phyloP scores from a whole-genome alignment of 2,888 invertebrate genomes.

The Tenthredo scrophulariae region DNA sequence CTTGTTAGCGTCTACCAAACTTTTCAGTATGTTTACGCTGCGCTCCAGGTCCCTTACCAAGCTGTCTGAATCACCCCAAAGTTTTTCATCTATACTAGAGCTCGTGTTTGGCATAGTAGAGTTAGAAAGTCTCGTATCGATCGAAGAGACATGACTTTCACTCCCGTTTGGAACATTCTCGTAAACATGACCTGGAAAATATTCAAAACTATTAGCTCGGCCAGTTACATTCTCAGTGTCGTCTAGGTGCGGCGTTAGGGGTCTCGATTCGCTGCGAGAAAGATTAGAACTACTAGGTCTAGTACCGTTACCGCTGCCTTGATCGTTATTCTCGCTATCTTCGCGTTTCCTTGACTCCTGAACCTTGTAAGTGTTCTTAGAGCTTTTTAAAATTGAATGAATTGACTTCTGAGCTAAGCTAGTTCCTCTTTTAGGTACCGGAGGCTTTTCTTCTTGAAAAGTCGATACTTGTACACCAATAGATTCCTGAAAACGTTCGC shows the following conservation, averaged over 20 bases:
- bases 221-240: conserved; percentile 76
- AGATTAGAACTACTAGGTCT: conserved; percentile 72
- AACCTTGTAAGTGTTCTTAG: conserved; percentile 69
- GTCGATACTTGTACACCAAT: conserved; percentile 74
- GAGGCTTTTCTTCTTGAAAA: conserved; percentile 70
- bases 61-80: conserved; percentile 76
- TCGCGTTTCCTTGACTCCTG: conserved; percentile 56
- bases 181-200: conserved; percentile 81
- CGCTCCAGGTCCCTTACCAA: conserved; percentile 83
- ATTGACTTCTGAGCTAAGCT: conserved; percentile 67
- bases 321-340: conserved; percentile 64
- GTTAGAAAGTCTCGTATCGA: conserved; percentile 72
- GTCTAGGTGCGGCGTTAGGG: conserved; percentile 65
- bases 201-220: conserved; percentile 86
- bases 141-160: conserved; percentile 71
- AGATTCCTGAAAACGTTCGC: conserved; percentile 69
- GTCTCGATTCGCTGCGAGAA: conserved; percentile 65
- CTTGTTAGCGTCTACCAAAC: conserved; percentile 81
- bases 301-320: conserved; percentile 68
- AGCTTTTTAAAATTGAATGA: conserved; percentile 69
- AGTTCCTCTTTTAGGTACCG: conserved; percentile 69
- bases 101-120: conserved; percentile 77
- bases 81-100: conserved; percentile 73
- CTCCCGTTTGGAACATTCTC: conserved; percentile 78
- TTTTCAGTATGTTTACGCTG: conserved; percentile 82